These are phyloP conservation scores for Myiozetetes cayanensis DNA, from an alignment of 2,113 vertebrate species.

Conservation along the genomic window DNA sequence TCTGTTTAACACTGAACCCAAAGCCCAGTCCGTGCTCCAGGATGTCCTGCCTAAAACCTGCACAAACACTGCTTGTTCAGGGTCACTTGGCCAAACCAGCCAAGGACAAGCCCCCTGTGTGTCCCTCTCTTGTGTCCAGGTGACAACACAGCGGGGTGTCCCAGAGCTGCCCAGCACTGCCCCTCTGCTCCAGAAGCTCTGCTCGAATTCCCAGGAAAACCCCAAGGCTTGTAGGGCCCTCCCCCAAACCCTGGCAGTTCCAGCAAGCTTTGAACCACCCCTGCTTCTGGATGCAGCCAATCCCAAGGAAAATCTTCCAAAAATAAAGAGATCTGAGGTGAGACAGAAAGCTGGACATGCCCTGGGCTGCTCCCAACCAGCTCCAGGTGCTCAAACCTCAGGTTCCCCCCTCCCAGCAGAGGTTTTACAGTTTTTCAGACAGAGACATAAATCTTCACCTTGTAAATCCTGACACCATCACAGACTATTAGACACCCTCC, in stretches of 20 bases:
- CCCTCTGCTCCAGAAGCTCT: background rate
- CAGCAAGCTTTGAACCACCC: background rate
- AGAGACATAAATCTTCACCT: background rate
- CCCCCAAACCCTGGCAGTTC: background rate
- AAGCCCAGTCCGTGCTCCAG: background rate
- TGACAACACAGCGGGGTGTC: no score
- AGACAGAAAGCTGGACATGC: accelerated
- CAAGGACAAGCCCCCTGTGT: accelerated
- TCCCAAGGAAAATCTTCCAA: background rate
- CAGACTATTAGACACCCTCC: background rate
- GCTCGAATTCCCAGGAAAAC: background rate
- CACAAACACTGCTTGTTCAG: background rate
- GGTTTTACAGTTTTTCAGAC: background rate
- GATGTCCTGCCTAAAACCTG: background rate
- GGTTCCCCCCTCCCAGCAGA: background rate
- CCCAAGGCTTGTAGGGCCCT: accelerated
- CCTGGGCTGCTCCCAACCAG: background rate
- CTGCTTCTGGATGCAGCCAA: background rate
- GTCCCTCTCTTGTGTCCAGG: accelerated
- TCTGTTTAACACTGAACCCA: background rate
- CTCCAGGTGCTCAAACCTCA: background rate
- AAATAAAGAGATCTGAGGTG: background rate
- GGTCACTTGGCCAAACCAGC: background rate
- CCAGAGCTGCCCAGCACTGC: background rate
- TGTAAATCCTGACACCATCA: background rate